Conservation (phyloP, 2,797 vertebrate species). For the Melanogrammus aeglefinus region DNA sequence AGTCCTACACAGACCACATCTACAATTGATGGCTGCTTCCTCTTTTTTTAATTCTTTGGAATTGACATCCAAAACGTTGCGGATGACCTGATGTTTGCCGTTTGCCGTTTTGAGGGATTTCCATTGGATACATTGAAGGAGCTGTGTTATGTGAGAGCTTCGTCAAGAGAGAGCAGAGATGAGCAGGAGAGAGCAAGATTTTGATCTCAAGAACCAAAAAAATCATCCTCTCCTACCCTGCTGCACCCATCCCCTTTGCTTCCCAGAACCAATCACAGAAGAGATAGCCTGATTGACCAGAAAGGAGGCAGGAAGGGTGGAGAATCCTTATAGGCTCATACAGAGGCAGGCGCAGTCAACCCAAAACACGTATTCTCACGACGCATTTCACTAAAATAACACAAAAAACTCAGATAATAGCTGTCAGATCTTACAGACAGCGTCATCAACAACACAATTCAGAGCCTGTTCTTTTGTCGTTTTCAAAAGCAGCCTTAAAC, state of each 20-base stretch:
- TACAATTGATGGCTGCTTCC: conserved; percentile 9
- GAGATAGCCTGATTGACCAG: not conserved
- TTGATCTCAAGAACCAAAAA: too few species aligned
- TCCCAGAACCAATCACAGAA: not conserved
- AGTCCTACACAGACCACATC: conserved; percentile 30
- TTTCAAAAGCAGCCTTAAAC: not conserved
- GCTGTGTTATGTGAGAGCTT: not conserved
- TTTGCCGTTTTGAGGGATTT: not conserved
- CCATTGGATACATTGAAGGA: not conserved
- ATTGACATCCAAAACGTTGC: too few species aligned
- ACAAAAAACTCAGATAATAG: not conserved
- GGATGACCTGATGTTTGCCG: not conserved
- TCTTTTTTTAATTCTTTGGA: too few species aligned
- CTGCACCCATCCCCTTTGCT: too few species aligned
- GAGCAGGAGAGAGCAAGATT: not conserved
- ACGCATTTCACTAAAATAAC: not conserved
- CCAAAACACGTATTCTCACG: too few species aligned
- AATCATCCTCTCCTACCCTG: too few species aligned
- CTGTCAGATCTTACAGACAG: not conserved
- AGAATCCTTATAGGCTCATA: too few species aligned
- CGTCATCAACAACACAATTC: not conserved
- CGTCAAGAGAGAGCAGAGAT: not conserved
- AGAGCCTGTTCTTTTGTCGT: not conserved
- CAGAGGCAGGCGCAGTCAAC: too few species aligned
- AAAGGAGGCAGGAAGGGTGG: not conserved